These are phyloP conservation scores for Daphoenositta chrysoptera DNA, from an alignment of 2,113 vertebrate species.

Conservation along the genomic window DNA sequence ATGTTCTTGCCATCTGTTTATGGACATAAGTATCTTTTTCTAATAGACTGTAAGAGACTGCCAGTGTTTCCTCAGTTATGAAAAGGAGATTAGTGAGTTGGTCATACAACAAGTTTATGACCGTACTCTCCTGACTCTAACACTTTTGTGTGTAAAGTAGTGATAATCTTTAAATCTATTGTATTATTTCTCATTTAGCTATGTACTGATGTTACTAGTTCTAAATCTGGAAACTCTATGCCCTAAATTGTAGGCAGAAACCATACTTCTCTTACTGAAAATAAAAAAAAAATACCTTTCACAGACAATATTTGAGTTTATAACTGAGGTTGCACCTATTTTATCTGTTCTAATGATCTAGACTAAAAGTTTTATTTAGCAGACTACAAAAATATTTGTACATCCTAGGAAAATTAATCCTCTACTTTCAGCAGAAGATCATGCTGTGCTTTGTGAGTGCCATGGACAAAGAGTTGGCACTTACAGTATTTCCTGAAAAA, in stretches of 20 bases:
- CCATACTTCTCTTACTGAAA: not conserved
- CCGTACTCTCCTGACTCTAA: not conserved
- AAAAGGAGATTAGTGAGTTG: not conserved
- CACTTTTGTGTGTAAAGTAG: not conserved
- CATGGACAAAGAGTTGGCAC: not conserved
- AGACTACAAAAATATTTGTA: not conserved
- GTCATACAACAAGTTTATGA: not conserved
- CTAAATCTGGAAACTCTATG: not conserved
- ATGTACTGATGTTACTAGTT: not conserved
- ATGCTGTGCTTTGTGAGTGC: not conserved
- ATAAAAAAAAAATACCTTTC: not conserved
- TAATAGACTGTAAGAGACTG: not conserved
- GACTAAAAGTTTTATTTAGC: not conserved
- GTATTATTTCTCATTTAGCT: not conserved
- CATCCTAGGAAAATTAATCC: not conserved
- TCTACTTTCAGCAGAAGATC: not conserved
- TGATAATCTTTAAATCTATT: not conserved
- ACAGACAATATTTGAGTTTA: not conserved
- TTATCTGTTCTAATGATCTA: not conserved
- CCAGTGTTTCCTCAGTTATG: not conserved
- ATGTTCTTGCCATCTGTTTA: not conserved
- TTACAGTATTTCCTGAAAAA: not conserved
- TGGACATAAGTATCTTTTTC: not conserved
- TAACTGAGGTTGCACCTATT: not conserved
- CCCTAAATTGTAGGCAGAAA: not conserved